Evolutionary conservation across 1,140 invertebrate species (phyloP).

Genomic region (Neuroterus valhalla): DNA sequence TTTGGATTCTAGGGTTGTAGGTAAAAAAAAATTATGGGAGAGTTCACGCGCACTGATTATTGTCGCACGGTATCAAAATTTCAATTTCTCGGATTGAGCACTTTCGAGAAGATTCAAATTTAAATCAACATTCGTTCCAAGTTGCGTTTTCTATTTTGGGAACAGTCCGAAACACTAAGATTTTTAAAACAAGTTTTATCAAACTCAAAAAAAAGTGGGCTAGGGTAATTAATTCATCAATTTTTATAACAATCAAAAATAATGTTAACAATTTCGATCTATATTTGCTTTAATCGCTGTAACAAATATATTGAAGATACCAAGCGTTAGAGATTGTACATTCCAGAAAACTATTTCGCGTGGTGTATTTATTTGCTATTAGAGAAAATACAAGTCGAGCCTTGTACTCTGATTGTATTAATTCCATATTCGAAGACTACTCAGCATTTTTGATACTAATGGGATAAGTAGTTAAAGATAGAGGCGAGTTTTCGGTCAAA

Average conservation of each 20-base stretch:
- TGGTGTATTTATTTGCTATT: slow-evolving; percentile 19
- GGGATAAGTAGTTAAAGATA: slow-evolving; percentile 42
- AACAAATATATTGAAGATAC: not conserved
- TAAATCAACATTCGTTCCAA: slow-evolving; percentile 37
- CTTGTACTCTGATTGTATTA: slow-evolving; percentile 13
- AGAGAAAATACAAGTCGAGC: not conserved
- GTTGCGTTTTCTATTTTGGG: not conserved
- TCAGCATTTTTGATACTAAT: slow-evolving; percentile 41
- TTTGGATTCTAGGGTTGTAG: slow-evolving; percentile 38
- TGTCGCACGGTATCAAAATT: slow-evolving; percentile 57
- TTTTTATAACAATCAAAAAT: slow-evolving; percentile 3
- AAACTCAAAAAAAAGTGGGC: not conserved
- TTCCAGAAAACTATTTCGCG: slow-evolving; percentile 18
- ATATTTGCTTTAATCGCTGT: not conserved
- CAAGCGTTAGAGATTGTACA: slow-evolving; percentile 14
- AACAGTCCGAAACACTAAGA: slow-evolving; percentile 1
- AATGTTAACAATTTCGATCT: not conserved
- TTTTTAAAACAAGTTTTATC: not conserved
- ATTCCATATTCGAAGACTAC: slow-evolving; percentile 45
- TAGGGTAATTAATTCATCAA: not conserved
- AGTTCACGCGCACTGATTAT: slow-evolving; percentile 46
- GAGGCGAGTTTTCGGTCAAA: slow-evolving; percentile 37
- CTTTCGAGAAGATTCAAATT: slow-evolving; percentile 36
- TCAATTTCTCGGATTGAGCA: slow-evolving; percentile 10
- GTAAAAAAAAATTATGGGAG: slow-evolving; percentile 32